Evolutionary conservation across 2,888 invertebrate genomes (phyloP).

Genomic region (Arge pagana): DNA sequence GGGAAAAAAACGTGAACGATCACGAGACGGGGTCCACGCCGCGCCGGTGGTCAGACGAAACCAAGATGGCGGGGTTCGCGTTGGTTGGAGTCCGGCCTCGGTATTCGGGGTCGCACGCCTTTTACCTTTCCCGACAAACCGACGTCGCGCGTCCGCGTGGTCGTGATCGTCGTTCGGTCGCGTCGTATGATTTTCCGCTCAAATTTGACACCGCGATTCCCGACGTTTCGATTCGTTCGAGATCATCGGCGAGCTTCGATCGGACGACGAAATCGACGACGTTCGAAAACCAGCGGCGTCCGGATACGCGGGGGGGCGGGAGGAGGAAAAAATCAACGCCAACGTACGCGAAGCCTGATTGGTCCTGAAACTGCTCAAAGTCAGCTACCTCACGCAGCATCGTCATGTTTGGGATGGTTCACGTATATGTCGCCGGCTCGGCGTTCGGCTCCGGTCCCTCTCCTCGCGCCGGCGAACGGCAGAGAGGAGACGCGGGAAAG

Average conservation of each 20-base stretch:
- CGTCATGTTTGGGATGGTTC: conserved; percentile 44
- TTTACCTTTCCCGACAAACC: too few relatives aligned
- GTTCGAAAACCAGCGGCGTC: background rate
- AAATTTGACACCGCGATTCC: too few relatives aligned
- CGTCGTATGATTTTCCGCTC: too few relatives aligned
- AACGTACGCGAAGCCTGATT: too few relatives aligned
- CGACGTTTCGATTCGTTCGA: conserved; percentile 27
- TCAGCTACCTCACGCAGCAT: conserved; percentile 55
- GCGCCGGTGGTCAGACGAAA: conserved; percentile 53
- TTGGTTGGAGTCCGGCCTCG: conserved; percentile 45
- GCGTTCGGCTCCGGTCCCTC: background rate
- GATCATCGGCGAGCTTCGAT: conserved; percentile 18
- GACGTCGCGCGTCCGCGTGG: too few relatives aligned
- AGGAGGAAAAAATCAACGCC: too few relatives aligned
- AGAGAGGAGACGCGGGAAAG: too few relatives aligned
- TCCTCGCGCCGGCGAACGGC: background rate
- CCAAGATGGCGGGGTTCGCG: conserved; percentile 55
- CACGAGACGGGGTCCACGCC: conserved; percentile 46
- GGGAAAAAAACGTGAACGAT: conserved; percentile 36
- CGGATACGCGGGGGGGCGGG: background rate
- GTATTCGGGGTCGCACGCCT: too few relatives aligned
- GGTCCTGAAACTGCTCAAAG: conserved; percentile 56
- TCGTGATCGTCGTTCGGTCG: too few relatives aligned
- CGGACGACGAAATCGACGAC: conserved; percentile 6
- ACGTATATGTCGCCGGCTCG: conserved; percentile 31